These are phyloP conservation scores for Carposina sasakii DNA, from an alignment of 1,140 invertebrate genomes.

Conservation along the genomic window DNA sequence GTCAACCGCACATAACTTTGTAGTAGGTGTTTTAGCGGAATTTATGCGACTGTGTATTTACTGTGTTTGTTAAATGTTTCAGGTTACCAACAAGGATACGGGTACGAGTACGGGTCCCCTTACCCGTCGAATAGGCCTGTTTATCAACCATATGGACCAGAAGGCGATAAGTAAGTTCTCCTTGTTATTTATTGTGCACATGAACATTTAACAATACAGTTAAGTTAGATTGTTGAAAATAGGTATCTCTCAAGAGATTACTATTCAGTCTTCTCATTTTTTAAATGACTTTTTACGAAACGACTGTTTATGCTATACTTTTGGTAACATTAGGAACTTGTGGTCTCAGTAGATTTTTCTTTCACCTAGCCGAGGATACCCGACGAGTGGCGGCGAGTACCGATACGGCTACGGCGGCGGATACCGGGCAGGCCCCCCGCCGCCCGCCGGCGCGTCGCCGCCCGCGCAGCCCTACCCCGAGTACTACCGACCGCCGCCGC, in stretches of 20 bases:
- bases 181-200: too few species aligned
- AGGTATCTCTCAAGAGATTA: too few species aligned
- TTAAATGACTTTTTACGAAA: too few species aligned
- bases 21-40: too few species aligned
- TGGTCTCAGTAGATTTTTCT: too few species aligned
- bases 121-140: conserved; percentile 78
- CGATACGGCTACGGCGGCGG: conserved; percentile 68
- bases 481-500: conserved; percentile 73
- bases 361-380: too few species aligned
- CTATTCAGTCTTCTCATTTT: too few species aligned
- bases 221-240: too few species aligned
- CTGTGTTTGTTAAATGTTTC: conserved; percentile 16
- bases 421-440: conserved; percentile 50
- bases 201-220: too few species aligned
- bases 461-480: conserved; percentile 76
- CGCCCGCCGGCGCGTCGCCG: conserved; percentile 67
- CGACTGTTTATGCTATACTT: too few species aligned
- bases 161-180: conserved; percentile 77
- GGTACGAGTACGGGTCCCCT: conserved; percentile 79
- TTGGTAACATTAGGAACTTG: too few species aligned
- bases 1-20: too few species aligned
- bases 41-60: background rate
- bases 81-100: conserved; percentile 74
- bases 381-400: conserved; percentile 49
- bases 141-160: conserved; percentile 83